A percentile compares a stretch with the other conserved stretches of the same genome.
Conservation (phyloP, 2,113 vertebrate genomes). For the Theristicus caerulescens region DNA sequence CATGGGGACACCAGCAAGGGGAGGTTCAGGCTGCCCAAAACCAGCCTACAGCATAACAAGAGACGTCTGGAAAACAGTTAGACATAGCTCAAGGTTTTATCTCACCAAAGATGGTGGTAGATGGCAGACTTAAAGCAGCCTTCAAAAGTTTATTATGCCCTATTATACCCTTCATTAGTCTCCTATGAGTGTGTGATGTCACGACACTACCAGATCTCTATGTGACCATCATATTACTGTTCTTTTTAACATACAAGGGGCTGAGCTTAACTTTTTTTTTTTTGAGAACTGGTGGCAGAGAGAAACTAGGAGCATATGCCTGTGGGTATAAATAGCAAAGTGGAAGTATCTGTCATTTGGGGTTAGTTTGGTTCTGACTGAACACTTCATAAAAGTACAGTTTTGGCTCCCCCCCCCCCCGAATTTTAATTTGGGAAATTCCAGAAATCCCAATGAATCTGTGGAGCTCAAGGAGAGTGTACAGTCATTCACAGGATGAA, state of each 20-base stretch:
- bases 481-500: neutral
- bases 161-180: neutral
- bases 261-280: neutral
- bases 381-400: neutral
- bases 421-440: neutral
- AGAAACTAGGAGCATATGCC: neutral
- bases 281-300: neutral
- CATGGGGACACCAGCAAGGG: neutral
- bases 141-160: neutral
- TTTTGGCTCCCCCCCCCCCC: neutral
- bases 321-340: conserved; percentile 9
- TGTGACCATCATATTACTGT: neutral
- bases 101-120: neutral
- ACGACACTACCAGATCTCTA: neutral
- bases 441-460: neutral
- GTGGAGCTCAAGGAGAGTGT: neutral
- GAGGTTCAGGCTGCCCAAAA: neutral
- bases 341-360: conserved; percentile 6
- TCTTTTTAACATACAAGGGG: neutral
- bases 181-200: neutral
- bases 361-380: neutral
- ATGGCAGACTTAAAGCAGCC: neutral
- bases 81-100: neutral
- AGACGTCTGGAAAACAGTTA: neutral
- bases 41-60: rapidly evolving